Conservation (phyloP, 2,113 vertebrate genomes). For the Gulo gulo region DNA sequence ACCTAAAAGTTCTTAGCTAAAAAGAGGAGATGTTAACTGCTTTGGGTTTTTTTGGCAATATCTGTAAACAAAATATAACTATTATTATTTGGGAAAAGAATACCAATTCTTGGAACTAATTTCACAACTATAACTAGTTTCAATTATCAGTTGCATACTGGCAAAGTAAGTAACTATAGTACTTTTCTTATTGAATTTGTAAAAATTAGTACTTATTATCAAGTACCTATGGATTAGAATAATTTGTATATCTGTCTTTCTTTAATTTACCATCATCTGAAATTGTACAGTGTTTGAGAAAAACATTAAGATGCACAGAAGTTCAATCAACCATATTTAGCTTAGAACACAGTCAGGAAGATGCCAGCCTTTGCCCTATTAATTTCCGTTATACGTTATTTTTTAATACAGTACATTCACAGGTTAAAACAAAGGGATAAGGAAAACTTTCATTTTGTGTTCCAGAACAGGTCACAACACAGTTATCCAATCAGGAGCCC, state of each 20-base stretch:
- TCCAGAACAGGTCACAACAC: neutral
- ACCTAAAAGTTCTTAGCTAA: neutral
- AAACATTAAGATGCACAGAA: neutral
- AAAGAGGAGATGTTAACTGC: neutral
- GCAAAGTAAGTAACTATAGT: neutral
- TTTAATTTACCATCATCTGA: neutral
- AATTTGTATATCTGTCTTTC: neutral
- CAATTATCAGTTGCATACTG: neutral
- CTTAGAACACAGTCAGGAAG: neutral
- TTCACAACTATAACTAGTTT: neutral
- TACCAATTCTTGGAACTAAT: neutral
- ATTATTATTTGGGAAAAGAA: neutral
- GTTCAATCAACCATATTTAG: neutral
- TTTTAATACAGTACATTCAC: neutral
- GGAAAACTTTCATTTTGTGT: neutral
- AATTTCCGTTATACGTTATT: neutral
- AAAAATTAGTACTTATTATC: neutral
- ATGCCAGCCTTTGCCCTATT: neutral
- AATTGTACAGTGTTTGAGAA: neutral
- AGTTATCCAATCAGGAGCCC: neutral
- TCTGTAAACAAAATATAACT: neutral
- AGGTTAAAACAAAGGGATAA: neutral
- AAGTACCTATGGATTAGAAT: neutral
- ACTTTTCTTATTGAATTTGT: neutral
- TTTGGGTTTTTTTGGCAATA: neutral